These are phyloP conservation scores for Cyclura pinguis DNA, from an alignment of 2,797 vertebrate species.

Conservation along the genomic window DNA sequence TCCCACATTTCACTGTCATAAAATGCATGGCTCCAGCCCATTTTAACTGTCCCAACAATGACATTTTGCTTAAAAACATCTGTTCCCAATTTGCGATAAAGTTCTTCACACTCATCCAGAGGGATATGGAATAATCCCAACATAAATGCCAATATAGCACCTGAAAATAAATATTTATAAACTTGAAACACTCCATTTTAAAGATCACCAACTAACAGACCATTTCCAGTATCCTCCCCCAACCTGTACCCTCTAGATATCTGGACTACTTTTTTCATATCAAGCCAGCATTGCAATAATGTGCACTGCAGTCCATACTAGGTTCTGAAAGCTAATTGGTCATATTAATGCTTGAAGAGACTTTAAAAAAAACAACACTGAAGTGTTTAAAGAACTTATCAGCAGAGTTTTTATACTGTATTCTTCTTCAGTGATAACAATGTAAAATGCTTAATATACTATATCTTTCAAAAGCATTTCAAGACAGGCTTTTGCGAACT, in stretches of 20 bases:
- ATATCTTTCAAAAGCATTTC: not conserved
- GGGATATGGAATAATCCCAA: constrained; percentile 93
- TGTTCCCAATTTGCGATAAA: constrained; percentile 93
- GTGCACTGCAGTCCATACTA: not conserved
- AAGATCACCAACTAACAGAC: not conserved
- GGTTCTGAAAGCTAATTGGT: not conserved
- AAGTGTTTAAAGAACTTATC: not conserved
- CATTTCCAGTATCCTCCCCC: not conserved
- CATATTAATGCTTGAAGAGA: no score
- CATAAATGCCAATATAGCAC: constrained; percentile 96
- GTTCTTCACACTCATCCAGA: constrained; percentile 91
- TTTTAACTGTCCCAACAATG: constrained; percentile 95
- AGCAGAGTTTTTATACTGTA: not conserved
- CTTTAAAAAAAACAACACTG: no score
- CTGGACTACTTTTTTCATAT: not conserved
- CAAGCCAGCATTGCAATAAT: not conserved
- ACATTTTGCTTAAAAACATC: constrained; percentile 97
- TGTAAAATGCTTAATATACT: not conserved
- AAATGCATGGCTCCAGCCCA: constrained; percentile 98
- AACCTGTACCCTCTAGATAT: not conserved
- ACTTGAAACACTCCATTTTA: constrained; percentile 39
- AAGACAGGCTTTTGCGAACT: not conserved
- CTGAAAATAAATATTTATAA: constrained; percentile 77
- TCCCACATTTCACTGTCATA: constrained; percentile 97
- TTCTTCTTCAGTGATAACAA: not conserved